Evolutionary conservation across 1,140 invertebrate genomes (phyloP), one percentile per base, ranked within the genome.

Genomic region (Trichogramma pretiosum): DNA sequence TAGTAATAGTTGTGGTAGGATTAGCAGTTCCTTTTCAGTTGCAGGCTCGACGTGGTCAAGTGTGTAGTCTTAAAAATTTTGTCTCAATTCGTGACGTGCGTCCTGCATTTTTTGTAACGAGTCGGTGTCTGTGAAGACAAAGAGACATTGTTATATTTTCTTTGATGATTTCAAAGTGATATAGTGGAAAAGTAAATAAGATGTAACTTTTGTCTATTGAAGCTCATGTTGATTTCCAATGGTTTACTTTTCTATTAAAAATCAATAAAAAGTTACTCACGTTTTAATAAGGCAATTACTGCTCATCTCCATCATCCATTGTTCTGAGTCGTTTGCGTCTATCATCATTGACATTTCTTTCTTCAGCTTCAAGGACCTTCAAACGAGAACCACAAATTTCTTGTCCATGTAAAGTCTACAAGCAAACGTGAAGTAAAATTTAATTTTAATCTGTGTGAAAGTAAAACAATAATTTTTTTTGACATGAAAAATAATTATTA

Each of bases 351-450:
- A 70, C 68, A 51, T 72, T 77, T 16, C 77, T 78, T 51, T 93
- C 90, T 64, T 94, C 89, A 8, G 92, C 92, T 65, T 89, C 83
- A 62, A 94, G 76, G 5, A 95, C 92, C 70, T 93, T 90, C 24
- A 92, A 63, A 46, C 85, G 76, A 11, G 86, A 81, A 1, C 89
- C 89, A 65, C 79, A 83, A 41, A 93, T 77, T 59, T 87, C 83
- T 48, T 88, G 85, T 3, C 88, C 89, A 64, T 96, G 87, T 8
- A 91, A 67, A 16, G 67, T 70, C 77, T 84, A 49, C 7, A 61
- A 63, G 52, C 22, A 46, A 50, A 48, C n/a, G n/a, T n/a, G n/a
- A n/a, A n/a, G n/a, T n/a, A n/a, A n/a, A n/a, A n/a, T n/a, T n/a
- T n/a, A n/a, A n/a, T n/a, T n/a, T n/a, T n/a, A n/a, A n/a, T n/a